Evolutionary conservation across 2,888 invertebrate species (phyloP).

Genomic region (Standfussiana lucernea): DNA sequence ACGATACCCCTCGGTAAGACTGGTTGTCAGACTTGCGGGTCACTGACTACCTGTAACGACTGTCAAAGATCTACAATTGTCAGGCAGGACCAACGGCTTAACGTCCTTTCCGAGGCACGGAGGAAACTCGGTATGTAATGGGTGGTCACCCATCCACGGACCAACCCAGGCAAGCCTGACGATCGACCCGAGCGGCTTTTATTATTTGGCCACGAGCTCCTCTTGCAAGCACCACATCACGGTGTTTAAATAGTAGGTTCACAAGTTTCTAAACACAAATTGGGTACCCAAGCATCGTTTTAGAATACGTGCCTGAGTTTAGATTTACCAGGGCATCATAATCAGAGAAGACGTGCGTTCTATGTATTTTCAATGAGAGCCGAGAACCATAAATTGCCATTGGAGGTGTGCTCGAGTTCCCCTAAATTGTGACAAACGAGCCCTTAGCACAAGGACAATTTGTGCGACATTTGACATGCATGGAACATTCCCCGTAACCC

Average conservation of each 20-base stretch:
- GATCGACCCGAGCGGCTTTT: too few species aligned
- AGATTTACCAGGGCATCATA: slow-evolving; percentile 38
- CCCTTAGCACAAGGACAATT: slow-evolving; percentile 37
- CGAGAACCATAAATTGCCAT: slow-evolving; percentile 13
- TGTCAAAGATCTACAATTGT: too few species aligned
- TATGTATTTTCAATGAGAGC: background rate
- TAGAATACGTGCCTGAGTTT: slow-evolving; percentile 11
- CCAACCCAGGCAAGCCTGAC: too few species aligned
- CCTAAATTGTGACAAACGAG: slow-evolving; percentile 35
- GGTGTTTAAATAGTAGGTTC: background rate
- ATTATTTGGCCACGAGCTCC: too few species aligned
- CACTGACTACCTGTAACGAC: too few species aligned
- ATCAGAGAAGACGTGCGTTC: background rate
- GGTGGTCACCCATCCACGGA: too few species aligned
- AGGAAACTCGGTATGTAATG: too few species aligned
- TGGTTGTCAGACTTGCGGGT: too few species aligned
- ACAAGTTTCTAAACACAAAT: background rate
- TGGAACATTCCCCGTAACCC: slow-evolving; percentile 52
- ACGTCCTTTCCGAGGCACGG: too few species aligned
- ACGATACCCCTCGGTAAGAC: too few species aligned
- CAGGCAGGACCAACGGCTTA: too few species aligned
- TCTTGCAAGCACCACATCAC: too few species aligned
- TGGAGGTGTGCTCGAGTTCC: slow-evolving; percentile 19
- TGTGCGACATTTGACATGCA: slow-evolving; percentile 35
- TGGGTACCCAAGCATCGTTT: slow-evolving; percentile 2